Base-by-base conservation (phyloP, 92 coral and sea anemone genomes). In the Umimayanthus chanpuru region DNA sequence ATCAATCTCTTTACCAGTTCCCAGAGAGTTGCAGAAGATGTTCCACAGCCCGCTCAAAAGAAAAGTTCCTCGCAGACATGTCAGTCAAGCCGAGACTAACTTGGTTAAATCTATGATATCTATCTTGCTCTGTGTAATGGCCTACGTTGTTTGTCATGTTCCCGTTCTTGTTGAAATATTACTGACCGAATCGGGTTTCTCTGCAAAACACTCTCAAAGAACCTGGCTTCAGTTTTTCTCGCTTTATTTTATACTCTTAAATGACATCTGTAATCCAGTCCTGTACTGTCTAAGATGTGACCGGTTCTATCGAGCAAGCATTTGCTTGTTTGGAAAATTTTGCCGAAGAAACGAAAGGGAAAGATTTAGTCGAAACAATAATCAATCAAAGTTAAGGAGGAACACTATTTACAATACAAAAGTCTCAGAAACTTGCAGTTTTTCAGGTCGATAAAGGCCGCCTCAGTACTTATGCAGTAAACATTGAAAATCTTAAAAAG, bases 231-330 rank as follows among this genome's bases (percentile, higher is more conserved):
- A 83, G 20, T 83, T 83, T 77, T 70, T 83, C 9, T 70, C 87
- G 21, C 15, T 70, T 4, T 83, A 68, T 70, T 83, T 70, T 28
- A 83, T 83, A 4, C 41, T 83, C 5, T 68, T 83, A 29, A 83
- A 83, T 8, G 77, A 83, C 87, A 83, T 83, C 26, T 68, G 87
- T 28, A 83, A 70, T 43, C 87, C 87, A 18, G 65, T 83, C 4
- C 43, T 83, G 65, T 70, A 83, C 73, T 83, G 87, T 30, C 67
- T 83, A 44, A 83, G 47, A n/a, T 83, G 77, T 68, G 87, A 70
- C 7, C 49, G 55, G 14, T 83, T 83, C 47, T 43, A 83, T 70
- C 77, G 43, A 68, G 87, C 78, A 12, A 83, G 78, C 15, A 29
- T 83, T 68, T 10, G 16, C 8, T 70, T 83, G 41, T 47, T 70